These are phyloP conservation scores for Vicugna pacos DNA, from an alignment of 2,113 vertebrate genomes.

Conservation along the genomic window DNA sequence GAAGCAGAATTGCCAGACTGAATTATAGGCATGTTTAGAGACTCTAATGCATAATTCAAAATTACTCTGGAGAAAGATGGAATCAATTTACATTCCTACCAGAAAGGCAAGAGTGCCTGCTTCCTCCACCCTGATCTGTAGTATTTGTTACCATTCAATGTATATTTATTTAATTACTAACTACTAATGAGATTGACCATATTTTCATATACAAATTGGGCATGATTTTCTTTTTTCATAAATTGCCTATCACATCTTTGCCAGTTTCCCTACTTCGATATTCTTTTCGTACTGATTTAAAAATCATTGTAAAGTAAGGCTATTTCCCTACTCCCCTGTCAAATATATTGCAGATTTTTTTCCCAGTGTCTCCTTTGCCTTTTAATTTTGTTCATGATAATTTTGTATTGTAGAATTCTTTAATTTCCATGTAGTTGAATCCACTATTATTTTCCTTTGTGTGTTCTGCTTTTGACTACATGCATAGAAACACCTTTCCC, in stretches of 20 bases:
- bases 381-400: slow-evolving; percentile 18
- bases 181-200: background rate
- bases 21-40: background rate
- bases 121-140: background rate
- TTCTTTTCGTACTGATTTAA: slow-evolving; percentile 35
- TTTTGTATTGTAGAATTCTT: background rate
- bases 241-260: background rate
- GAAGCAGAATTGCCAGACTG: background rate
- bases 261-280: background rate
- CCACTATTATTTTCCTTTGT: background rate
- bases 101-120: background rate
- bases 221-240: slow-evolving; percentile 50
- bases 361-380: background rate
- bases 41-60: background rate
- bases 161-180: background rate
- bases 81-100: background rate
- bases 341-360: background rate
- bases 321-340: background rate
- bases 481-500: background rate
- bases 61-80: background rate
- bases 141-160: background rate
- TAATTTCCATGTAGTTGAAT: background rate
- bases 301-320: slow-evolving; percentile 37
- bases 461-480: background rate
- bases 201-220: background rate